Evolutionary conservation across 1,140 invertebrate species (phyloP), one percentile per base, ranked within the genome.

Genomic region (Camponotus floridanus): DNA sequence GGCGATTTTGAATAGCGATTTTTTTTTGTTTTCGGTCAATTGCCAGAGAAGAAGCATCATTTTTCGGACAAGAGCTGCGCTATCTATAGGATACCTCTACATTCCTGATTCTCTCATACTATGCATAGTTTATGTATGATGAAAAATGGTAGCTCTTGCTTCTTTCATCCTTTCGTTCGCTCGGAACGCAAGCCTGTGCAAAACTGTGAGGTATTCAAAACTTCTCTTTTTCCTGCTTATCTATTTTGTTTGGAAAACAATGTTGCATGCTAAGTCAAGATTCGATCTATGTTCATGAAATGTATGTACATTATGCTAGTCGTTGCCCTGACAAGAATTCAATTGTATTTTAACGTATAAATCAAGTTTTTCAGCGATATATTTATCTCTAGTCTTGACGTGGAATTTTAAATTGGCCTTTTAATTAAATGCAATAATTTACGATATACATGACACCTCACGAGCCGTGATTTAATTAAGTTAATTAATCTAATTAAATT

Each of bases 11-110:
- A 73, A 33, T 59, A 31, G 8, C 45, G 33, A 31, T 76, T 42
- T 78, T 65, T 78, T 6, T 26, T 59, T 68, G 31, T 26, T 45
- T 68, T 70, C 39, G 45, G 39, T 61, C 39, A 62, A 55, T 33
- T 73, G 61, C 26, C 26, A n/a, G 26, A 9, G 64, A 80, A 80
- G 78, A 71, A 80, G 31, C 36, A 42, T 42, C 18, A 74, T 59
- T 83, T 61, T 61, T 83, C 79, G 67, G 68, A 73, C 55, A 73
- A 73, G 61, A 83, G 39, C 55, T 48, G 31, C 42, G 13, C 42
- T 26, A 45, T 80, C 48, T 39, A 26, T 39, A 42, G 39, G 62
- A 36, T 45, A 73, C 59, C 36, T 71, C 51, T 71, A 71, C 51
- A 73, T 81, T 73, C 59, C 67, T 68, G 65, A 51, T 36, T 71